Evolutionary conservation across 2,888 invertebrate species (phyloP).

Genomic region (Lasioglossum malachurum): DNA sequence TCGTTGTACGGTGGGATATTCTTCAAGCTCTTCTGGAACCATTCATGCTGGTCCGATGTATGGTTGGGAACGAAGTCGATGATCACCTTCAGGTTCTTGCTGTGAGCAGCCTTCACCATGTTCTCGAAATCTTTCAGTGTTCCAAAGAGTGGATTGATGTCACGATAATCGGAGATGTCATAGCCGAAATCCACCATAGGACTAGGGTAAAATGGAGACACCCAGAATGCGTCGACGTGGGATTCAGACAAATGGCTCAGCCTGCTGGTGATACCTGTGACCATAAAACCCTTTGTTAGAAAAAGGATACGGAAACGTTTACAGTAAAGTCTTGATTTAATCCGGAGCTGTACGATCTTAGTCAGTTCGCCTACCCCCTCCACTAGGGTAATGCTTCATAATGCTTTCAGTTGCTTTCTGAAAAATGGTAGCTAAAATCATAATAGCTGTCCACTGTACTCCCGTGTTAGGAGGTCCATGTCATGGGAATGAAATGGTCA

Average conservation of each 20-base stretch:
- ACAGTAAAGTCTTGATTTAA: no score
- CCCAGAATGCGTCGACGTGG: constrained; percentile 92
- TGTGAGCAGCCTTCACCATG: constrained; percentile 87
- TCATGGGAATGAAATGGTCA: neutral
- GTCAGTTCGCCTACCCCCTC: no score
- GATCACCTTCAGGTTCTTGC: constrained; percentile 85
- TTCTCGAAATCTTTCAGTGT: constrained; percentile 90
- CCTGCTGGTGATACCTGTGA: constrained; percentile 87
- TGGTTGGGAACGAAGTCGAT: constrained; percentile 89
- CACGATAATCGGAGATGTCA: constrained; percentile 92
- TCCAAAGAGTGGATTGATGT: constrained; percentile 91
- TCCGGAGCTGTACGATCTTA: no score
- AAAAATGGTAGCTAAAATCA: neutral
- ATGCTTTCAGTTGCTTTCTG: neutral
- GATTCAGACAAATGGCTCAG: constrained; percentile 89
- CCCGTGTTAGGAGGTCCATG: neutral
- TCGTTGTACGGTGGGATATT: constrained; percentile 88
- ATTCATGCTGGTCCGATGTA: constrained; percentile 90
- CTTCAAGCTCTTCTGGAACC: constrained; percentile 90
- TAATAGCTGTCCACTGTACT: neutral
- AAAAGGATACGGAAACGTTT: no score
- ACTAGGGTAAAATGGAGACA: constrained; percentile 93
- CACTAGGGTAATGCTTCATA: no score
- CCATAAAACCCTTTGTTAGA: neutral
- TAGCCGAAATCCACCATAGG: constrained; percentile 96